A percentile compares a stretch with the other conserved stretches of the same genome.
Conservation (phyloP, 1,140 invertebrate species). For the Samia ricini region DNA sequence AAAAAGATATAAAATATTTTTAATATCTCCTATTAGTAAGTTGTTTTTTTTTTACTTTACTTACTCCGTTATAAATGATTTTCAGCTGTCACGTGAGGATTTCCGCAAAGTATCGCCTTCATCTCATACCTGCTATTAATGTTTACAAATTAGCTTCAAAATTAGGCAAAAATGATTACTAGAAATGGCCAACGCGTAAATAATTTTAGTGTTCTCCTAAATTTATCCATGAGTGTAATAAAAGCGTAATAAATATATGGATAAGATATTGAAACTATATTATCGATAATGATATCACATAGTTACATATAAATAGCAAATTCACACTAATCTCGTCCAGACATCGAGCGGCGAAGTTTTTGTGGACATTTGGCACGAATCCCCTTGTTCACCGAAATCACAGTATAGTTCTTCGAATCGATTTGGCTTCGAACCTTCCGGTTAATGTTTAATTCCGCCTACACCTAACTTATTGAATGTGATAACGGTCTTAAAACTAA, state of each 20-base stretch:
- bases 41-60: too few relatives aligned
- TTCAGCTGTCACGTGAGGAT: too few relatives aligned
- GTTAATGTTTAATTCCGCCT: background rate
- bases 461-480: background rate
- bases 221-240: too few relatives aligned
- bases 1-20: too few relatives aligned
- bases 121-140: too few relatives aligned
- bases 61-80: too few relatives aligned
- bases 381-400: background rate
- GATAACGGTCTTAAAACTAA: background rate
- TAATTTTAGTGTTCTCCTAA: too few relatives aligned
- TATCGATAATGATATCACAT: background rate
- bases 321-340: slow-evolving; percentile 1
- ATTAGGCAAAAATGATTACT: too few relatives aligned
- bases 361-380: slow-evolving; percentile 1
- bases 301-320: background rate
- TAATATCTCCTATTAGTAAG: too few relatives aligned
- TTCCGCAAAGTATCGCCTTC: too few relatives aligned
- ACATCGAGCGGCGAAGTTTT: background rate
- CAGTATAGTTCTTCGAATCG: background rate
- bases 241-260: background rate
- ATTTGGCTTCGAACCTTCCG: background rate
- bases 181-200: too few relatives aligned
- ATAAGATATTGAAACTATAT: background rate
- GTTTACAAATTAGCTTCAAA: too few relatives aligned